A percentile compares a stretch with the other conserved stretches of the same genome.
phyloP scores from a whole-genome alignment of 2,113 vertebrate species.

The Lanius ludovicianus region DNA sequence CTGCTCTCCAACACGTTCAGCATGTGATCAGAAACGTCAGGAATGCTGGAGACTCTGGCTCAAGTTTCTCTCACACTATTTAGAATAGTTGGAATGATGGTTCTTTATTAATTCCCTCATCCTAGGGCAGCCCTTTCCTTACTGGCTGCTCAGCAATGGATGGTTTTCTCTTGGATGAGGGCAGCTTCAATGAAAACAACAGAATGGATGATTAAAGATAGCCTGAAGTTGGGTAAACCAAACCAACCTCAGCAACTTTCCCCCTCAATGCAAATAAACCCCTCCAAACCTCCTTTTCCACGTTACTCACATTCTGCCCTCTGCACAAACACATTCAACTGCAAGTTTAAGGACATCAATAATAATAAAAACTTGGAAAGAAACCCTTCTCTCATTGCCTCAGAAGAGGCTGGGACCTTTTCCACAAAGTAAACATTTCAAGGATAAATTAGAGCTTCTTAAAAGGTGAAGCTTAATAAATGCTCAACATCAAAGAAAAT shows the following conservation, averaged over 20 bases:
- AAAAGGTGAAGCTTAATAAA: neutral
- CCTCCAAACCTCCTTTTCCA: neutral
- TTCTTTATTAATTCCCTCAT: neutral
- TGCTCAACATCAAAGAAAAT: neutral
- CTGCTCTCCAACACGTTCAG: neutral
- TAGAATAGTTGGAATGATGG: neutral
- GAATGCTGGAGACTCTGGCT: neutral
- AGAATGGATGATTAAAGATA: neutral
- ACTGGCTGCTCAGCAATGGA: neutral
- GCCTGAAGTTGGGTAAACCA: neutral
- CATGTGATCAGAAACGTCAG: neutral
- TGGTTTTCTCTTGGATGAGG: neutral
- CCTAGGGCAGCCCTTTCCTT: neutral
- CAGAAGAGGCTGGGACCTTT: neutral
- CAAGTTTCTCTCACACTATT: neutral
- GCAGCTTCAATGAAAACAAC: neutral
- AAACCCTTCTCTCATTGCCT: neutral
- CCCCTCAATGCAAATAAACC: neutral
- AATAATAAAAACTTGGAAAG: neutral
- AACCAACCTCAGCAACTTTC: neutral
- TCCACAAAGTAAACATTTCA: neutral
- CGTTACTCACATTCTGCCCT: neutral
- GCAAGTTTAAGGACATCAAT: neutral
- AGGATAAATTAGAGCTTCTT: constrained; percentile 5
- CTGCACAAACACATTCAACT: neutral